phyloP scores from a whole-genome alignment of 2,888 invertebrate genomes.

The Ormia ochracea region DNA sequence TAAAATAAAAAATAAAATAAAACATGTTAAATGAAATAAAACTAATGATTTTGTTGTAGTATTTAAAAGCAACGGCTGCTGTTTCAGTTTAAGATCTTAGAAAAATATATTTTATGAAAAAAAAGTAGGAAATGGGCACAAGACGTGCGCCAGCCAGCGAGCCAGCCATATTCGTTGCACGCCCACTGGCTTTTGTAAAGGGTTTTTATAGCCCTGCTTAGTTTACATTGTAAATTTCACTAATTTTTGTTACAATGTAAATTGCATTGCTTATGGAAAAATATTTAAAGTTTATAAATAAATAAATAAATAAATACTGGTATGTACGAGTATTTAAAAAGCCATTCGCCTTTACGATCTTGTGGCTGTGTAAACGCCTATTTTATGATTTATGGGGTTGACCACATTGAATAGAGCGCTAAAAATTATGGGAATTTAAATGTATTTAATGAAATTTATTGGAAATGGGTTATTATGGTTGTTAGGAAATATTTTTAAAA shows the following conservation, averaged over 20 bases:
- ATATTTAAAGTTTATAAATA: too few relatives aligned
- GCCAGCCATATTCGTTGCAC: too few relatives aligned
- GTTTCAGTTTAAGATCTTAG: not conserved
- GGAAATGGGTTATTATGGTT: not conserved
- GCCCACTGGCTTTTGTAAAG: slow-evolving; percentile 30
- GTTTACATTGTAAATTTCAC: not conserved
- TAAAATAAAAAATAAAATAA: not conserved
- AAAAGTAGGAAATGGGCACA: not conserved
- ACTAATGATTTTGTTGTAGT: not conserved
- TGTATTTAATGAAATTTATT: slow-evolving; percentile 18
- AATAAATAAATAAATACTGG: too few relatives aligned
- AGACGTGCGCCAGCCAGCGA: slow-evolving; percentile 43
- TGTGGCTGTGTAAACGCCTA: slow-evolving; percentile 5
- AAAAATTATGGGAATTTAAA: slow-evolving; percentile 16
- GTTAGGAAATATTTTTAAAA: not conserved
- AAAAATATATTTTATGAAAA: not conserved
- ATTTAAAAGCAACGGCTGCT: slow-evolving; percentile 17
- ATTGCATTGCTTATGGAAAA: not conserved
- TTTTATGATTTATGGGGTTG: not conserved
- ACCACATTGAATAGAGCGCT: not conserved
- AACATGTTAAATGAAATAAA: not conserved
- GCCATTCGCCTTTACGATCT: not conserved
- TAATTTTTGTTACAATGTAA: not conserved
- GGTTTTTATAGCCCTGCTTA: not conserved
- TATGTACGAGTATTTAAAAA: not conserved